Evolutionary conservation across 2,888 invertebrate genomes (phyloP).

Genomic region (Lepidochitona cinerea): DNA sequence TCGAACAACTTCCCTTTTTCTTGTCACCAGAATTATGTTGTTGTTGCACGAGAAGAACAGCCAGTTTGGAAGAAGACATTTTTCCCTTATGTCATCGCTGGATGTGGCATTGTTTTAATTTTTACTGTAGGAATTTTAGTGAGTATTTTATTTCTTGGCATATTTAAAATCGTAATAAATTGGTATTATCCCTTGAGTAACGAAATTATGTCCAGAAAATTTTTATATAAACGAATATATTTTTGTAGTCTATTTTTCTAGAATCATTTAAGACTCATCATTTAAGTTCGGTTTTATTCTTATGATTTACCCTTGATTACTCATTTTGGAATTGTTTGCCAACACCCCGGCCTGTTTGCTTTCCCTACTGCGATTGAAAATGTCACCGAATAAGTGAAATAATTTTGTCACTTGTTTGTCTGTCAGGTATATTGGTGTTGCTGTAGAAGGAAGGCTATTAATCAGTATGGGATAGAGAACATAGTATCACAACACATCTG

Average conservation of each 20-base stretch:
- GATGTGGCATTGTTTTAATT: slow-evolving; percentile 38
- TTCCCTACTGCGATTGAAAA: not conserved
- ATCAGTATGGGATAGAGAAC: slow-evolving; percentile 33
- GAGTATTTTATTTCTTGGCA: slow-evolving; percentile 15
- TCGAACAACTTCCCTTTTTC: no score
- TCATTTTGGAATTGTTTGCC: no score
- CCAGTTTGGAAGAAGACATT: slow-evolving; percentile 49
- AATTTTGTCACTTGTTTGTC: not conserved
- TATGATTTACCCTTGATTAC: no score
- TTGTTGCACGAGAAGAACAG: slow-evolving; percentile 24
- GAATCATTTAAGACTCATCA: no score
- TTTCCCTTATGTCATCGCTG: slow-evolving; percentile 50
- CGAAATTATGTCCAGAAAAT: no score
- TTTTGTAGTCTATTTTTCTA: no score
- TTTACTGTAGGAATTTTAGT: slow-evolving; percentile 40
- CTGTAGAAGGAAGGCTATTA: slow-evolving; percentile 40
- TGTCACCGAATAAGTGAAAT: not conserved
- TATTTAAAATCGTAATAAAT: not conserved
- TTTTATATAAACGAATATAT: no score
- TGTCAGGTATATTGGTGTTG: slow-evolving; percentile 46
- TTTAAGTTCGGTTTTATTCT: no score
- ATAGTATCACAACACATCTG: slow-evolving; percentile 46
- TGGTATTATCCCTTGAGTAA: no score
- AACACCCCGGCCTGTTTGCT: no score
- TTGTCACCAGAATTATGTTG: not conserved